phyloP scores from a whole-genome alignment of 2,113 vertebrate species.

The Leptosomus discolor region DNA sequence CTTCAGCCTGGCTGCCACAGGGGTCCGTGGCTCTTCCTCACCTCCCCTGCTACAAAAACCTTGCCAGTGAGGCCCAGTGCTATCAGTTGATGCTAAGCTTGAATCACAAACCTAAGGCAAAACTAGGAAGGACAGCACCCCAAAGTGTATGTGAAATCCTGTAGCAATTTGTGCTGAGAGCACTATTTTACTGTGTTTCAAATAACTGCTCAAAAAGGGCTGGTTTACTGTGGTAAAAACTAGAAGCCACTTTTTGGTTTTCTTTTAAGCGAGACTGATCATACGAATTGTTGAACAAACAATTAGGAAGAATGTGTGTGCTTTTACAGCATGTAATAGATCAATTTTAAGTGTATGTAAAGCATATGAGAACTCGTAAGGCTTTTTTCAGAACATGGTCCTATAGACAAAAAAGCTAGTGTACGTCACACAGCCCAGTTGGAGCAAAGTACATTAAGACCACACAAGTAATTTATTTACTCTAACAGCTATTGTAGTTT shows the following conservation, averaged over 20 bases:
- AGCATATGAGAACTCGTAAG: neutral
- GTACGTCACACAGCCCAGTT: neutral
- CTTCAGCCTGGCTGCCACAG: rapidly evolving
- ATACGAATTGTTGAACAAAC: neutral
- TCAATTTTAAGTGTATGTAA: neutral
- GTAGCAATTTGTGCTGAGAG: neutral
- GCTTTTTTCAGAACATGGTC: neutral
- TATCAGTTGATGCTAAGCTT: neutral
- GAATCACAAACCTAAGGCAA: neutral
- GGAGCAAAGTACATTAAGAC: neutral
- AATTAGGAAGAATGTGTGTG: neutral
- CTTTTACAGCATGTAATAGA: neutral
- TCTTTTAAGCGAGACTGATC: neutral
- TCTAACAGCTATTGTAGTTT: neutral
- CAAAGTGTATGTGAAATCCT: neutral
- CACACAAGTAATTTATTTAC: neutral
- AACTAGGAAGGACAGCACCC: neutral
- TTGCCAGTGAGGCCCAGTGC: neutral
- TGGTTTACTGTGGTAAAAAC: neutral
- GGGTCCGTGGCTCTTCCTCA: neutral
- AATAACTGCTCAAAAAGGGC: neutral
- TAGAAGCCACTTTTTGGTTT: neutral
- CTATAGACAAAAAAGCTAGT: neutral
- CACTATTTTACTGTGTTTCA: neutral
- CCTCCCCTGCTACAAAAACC: too few relatives aligned